Conservation (phyloP, 2,797 vertebrate species). For the Cryptoprocta ferox region DNA sequence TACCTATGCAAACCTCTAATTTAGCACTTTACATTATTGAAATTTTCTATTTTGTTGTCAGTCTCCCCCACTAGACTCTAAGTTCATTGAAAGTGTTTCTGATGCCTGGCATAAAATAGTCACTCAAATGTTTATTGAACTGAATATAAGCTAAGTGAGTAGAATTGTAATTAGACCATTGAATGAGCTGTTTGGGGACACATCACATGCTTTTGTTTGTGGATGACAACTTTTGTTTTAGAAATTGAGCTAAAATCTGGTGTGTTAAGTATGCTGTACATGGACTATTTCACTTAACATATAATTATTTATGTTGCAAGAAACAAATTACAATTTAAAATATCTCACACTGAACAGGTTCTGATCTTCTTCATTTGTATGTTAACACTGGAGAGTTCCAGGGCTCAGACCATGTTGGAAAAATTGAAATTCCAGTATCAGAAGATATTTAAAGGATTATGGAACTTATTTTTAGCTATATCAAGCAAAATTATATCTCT, state of each 20-base stretch:
- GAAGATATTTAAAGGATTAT: neutral
- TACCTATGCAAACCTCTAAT: neutral
- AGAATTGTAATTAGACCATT: conserved; percentile 71
- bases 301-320: neutral
- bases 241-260: conserved; percentile 64
- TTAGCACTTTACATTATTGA: neutral
- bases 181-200: conserved; percentile 69
- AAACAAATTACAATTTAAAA: conserved; percentile 36
- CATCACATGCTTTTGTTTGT: conserved; percentile 75
- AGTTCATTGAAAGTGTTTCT: conserved; percentile 44
- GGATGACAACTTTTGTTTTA: conserved; percentile 72
- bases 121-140: conserved; percentile 75
- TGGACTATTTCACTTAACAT: conserved; percentile 17
- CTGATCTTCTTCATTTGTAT: neutral
- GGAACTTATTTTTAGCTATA: neutral
- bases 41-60: conserved; percentile 47
- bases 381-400: neutral
- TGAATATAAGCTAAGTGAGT: conserved; percentile 72
- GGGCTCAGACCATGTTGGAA: neutral
- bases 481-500: neutral
- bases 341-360: neutral
- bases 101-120: conserved; percentile 56
- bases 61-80: neutral
- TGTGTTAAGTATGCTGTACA: conserved; percentile 2
- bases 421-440: neutral